Evolutionary conservation across 2,797 vertebrate genomes (phyloP).

Genomic region (Scolopax bukidnonensis): DNA sequence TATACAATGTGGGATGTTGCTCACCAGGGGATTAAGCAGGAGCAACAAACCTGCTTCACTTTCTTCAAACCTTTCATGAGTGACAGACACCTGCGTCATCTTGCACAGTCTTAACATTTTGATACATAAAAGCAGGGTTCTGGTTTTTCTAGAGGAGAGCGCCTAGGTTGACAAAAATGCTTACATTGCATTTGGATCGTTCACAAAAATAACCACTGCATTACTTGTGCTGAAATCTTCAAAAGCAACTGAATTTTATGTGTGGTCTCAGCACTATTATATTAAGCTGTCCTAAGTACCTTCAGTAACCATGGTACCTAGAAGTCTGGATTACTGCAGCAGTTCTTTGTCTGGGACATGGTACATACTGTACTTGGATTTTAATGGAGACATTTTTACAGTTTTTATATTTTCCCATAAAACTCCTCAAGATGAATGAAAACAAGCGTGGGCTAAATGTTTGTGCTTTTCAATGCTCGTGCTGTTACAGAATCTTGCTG

Average conservation of each 20-base stretch:
- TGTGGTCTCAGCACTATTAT: slow-evolving; percentile 4
- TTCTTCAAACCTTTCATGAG: slow-evolving; percentile 30
- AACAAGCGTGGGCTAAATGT: slow-evolving; percentile 36
- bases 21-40: slow-evolving; percentile 57
- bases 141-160: neutral
- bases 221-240: neutral
- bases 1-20: slow-evolving; percentile 33
- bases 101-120: slow-evolving; percentile 2
- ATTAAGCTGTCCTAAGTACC: slow-evolving; percentile 40
- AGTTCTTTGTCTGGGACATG: slow-evolving; percentile 36
- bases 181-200: neutral
- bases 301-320: slow-evolving; percentile 55
- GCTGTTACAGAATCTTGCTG: slow-evolving; percentile 46
- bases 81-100: slow-evolving; percentile 21
- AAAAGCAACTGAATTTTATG: neutral
- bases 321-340: slow-evolving; percentile 29
- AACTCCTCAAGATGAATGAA: slow-evolving; percentile 59
- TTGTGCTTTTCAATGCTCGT: slow-evolving; percentile 49
- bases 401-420: slow-evolving; percentile 46
- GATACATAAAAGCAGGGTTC: neutral
- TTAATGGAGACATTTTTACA: slow-evolving; percentile 40
- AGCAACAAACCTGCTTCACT: slow-evolving; percentile 47
- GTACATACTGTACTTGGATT: slow-evolving; percentile 51
- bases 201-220: neutral
- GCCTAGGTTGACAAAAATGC: neutral